Base-by-base conservation (phyloP, 1,140 invertebrate genomes). In the Mactra quadrangularis region DNA sequence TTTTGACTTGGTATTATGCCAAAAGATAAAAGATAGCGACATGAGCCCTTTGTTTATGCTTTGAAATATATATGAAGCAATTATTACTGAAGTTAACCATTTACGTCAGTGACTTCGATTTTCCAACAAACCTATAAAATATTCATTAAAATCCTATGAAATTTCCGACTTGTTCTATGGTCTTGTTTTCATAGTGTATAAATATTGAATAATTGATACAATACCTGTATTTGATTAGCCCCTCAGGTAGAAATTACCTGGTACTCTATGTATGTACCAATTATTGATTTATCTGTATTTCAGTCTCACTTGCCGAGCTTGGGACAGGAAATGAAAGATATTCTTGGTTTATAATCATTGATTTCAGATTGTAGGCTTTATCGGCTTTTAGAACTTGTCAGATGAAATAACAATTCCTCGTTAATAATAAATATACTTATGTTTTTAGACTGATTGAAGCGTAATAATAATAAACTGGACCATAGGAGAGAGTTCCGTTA, bases 91-190 rank as follows among this genome's bases (percentile, higher is more conserved):
- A 38, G 19, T 68, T 31, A 1, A n/a, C 41, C 4, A 50, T 50
- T 27, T 50, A 68, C 64, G 64, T 68, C 41, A 68, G 27, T 19
- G 15, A 50, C 15, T 47, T 68, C 29, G 64, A 68, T 68, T 76
- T 62, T 22, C 33, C 41, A 45, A 60, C 59, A 76, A 76, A 76
- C 74, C 62, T 33, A 78, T 78, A 25, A 66, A 78, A 78, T 78
- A 78, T 78, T 78, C 76, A 78, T 78, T 52, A 68, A 33, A 25
- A 55, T 64, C 57, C 45, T 41, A 52, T 78, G 41, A 22, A 13
- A 52, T 78, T 55, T 62, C 62, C 41, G 64, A 68, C 64, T 52
- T 66, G 0, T 11, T 6, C 17, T 19, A 55, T 6, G 25, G 52
- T 29, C 35, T 57, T 45, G 29, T 55, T 38, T 41, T n/a, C n/a